Evolutionary conservation across 2,888 invertebrate genomes (phyloP), one percentile per base, ranked within the genome.

Genomic region (Plemyria rubiginata): DNA sequence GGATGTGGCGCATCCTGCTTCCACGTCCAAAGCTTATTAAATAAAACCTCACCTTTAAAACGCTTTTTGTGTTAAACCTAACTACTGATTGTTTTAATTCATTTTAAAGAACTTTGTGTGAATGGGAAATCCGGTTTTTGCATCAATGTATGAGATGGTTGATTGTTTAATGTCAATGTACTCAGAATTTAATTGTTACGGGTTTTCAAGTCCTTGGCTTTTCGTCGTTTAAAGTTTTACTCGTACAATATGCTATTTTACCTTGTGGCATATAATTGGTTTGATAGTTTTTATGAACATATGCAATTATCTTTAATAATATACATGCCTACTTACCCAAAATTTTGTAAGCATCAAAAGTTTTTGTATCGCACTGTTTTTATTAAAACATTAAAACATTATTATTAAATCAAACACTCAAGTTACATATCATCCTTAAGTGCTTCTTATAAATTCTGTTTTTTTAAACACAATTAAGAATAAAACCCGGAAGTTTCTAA

Each of bases 1-100:
- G 60, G 65, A 65, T 55, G 62, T 36, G 52, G 52, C 6, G 36
- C 36, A 49, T 67, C 65, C 68, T 59, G 56, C 56, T 68, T 68
- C 68, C 65, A 59, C 48, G 58, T 62, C 62, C 45, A 46, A 51
- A 8, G 15, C 13, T 43, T 43, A 15, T 16, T n/a, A 45, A 11
- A 45, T 45, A 11, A 16, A 16, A 16, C 16, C 11, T 50, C 46
- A 43, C 60, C 52, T 28, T 29, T 29, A 32, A 13, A 51, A 32
- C n/a, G 16, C 50, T 2, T 54, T 55, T 36, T 53, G 40, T 60
- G 29, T 49, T 49, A 53, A 28, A 38, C 45, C 45, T 52, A 54
- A 49, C 43, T 52, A 45, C 51, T 52, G 45, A 60, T 50, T 60
- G 54, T 54, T 54, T 50, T 54, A 22, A 49, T 60, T 54, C 28